Evolutionary conservation across 2,888 invertebrate species (phyloP).

Genomic region (Ecliptopera silaceata): DNA sequence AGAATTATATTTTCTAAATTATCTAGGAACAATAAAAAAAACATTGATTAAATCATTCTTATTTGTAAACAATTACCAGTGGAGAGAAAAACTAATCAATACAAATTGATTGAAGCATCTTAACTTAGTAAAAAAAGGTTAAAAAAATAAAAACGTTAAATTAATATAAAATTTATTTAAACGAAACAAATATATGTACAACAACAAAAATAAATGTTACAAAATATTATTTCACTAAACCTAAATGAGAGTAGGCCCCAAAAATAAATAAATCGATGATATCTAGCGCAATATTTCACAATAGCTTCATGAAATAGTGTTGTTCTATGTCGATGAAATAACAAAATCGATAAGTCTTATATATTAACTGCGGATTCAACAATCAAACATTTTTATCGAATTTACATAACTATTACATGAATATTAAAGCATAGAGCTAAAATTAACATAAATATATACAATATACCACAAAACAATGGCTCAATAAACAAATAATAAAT

Average conservation of each 20-base stretch:
- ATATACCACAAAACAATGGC: constrained; percentile 37
- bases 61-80: neutral
- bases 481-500: constrained; percentile 40
- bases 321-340: constrained; percentile 9
- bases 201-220: constrained; percentile 63
- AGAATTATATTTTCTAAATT: no score
- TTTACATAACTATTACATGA: constrained; percentile 5
- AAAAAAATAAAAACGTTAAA: constrained; percentile 53
- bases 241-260: constrained; percentile 64
- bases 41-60: no score
- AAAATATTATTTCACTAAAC: constrained; percentile 49
- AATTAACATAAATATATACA: constrained; percentile 48
- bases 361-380: neutral
- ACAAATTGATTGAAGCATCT: constrained; percentile 36
- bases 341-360: neutral
- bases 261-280: constrained; percentile 9
- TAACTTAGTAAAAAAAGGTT: constrained; percentile 41
- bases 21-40: no score
- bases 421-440: constrained; percentile 31
- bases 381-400: constrained; percentile 9
- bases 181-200: constrained; percentile 74
- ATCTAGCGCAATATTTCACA: constrained; percentile 4
- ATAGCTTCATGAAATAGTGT: constrained; percentile 9
- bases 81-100: constrained; percentile 21
- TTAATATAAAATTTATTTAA: constrained; percentile 73